phyloP scores from a whole-genome alignment of 2,113 vertebrate species.

The Equus quagga region DNA sequence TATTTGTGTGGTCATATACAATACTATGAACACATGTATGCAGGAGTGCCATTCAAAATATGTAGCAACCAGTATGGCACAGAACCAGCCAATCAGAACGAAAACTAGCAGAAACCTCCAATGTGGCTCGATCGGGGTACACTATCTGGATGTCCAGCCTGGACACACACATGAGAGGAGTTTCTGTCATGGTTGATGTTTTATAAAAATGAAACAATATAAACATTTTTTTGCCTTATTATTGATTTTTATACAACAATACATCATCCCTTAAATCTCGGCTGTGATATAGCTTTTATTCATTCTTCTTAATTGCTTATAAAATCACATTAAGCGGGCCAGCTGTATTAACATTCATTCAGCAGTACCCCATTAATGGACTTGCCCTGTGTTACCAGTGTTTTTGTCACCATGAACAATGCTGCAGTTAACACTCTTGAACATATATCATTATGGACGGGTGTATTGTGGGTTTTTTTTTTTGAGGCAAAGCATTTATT shows the following conservation, averaged over 20 bases:
- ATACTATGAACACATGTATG: background rate
- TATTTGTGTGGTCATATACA: background rate
- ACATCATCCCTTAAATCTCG: background rate
- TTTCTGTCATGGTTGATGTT: background rate
- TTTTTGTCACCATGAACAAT: background rate
- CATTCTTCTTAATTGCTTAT: background rate
- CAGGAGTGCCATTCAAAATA: background rate
- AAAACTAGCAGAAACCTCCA: background rate
- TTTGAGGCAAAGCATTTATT: no score
- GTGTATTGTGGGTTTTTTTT: no score
- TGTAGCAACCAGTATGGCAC: background rate
- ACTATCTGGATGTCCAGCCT: no score
- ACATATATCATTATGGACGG: no score
- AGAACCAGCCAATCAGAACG: background rate
- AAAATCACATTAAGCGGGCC: background rate
- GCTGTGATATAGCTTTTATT: background rate
- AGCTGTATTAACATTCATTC: background rate
- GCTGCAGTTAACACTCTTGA: background rate
- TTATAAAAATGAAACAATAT: background rate
- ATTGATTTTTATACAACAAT: background rate
- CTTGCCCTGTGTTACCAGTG: background rate
- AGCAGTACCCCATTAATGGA: background rate
- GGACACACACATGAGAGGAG: background rate
- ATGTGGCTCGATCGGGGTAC: background rate
- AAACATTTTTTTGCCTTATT: background rate